A percentile compares a stretch with the other conserved stretches of the same genome.
phyloP scores from a whole-genome alignment of 2,888 invertebrate species.

The Stenoptilia bipunctidactyla region DNA sequence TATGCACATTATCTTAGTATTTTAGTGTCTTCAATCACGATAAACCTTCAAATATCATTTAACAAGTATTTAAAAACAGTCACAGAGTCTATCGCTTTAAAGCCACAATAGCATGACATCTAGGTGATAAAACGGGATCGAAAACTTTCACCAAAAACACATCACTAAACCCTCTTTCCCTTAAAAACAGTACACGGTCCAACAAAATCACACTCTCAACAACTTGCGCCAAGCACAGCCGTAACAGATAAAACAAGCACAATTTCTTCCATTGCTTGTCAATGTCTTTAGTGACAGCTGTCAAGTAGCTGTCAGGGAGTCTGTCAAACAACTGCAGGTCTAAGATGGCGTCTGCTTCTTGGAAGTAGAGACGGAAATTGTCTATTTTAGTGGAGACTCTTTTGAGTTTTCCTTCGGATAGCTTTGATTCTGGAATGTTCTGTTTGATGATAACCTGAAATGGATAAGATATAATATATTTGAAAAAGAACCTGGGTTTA shows the following conservation, averaged over 20 bases:
- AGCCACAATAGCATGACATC: slow-evolving; percentile 83
- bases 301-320: slow-evolving; percentile 28
- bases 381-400: slow-evolving; percentile 71
- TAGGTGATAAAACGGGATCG: slow-evolving; percentile 86
- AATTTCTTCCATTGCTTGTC: slow-evolving; percentile 68
- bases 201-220: slow-evolving; percentile 86
- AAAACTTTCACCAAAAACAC: slow-evolving; percentile 81
- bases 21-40: too few species aligned
- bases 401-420: slow-evolving; percentile 70
- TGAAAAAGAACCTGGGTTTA: too few species aligned
- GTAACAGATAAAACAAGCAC: slow-evolving; percentile 81
- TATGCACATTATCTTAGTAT: too few species aligned
- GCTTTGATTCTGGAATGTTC: slow-evolving; percentile 27
- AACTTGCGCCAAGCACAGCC: slow-evolving; percentile 82
- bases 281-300: slow-evolving; percentile 24
- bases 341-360: slow-evolving; percentile 75
- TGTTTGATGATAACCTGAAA: slow-evolving; percentile 49
- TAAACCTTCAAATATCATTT: not conserved
- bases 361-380: slow-evolving; percentile 78
- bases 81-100: slow-evolving; percentile 40
- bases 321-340: slow-evolving; percentile 60
- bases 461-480: too few species aligned
- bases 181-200: slow-evolving; percentile 83
- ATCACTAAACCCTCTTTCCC: slow-evolving; percentile 71
- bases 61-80: not conserved